Base-by-base conservation (phyloP, 2,113 vertebrate genomes). In the Poecile atricapillus region DNA sequence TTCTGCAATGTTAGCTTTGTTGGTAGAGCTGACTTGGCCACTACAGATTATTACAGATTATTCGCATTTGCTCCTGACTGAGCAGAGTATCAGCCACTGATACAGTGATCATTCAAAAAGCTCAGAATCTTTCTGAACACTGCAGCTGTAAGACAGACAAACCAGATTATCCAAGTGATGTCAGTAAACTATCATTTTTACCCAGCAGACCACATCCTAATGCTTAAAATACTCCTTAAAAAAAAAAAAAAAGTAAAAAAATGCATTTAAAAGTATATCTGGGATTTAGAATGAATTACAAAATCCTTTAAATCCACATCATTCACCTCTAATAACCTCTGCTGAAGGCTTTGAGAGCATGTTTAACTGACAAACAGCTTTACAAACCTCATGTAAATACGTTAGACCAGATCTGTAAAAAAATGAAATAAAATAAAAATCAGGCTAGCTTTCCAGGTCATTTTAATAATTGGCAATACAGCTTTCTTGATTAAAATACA, bases 261-360 rank as follows among this genome's bases (percentile, higher is more conserved):
- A 84, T 23, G 63, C 59, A 92, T 86, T 83, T 92, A 35, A 62
- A 96, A 96, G 70, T 88, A 85, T 87, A 95, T 64, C 89, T 75
- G 53, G 68, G 94, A 95, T 97, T 97, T 92, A 79, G 83, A 91
- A 78, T 90, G 90, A 95, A 97, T 95, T 95, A 90, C 93, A 93
- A 96, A 95, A 97, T 93, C 96, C 95, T 73, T 90, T 89, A 96
- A 97, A 95, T 82, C 96, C 90, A 87, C 74, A 84, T 94, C 95
- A 94, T 96, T 97, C 95, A 97, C 93, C 94, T 90, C 87, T 87
- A 94, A 93, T 95, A 97, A 96, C 96, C 93, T 83, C 85, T 90
- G 58, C 71, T 88, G 75, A 93, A 94, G 56, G 83, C 64, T 92
- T 65, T 81, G 80, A 92, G 76, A 78, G 78, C 62, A 44, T 74